These are phyloP conservation scores for Cactoblastis cactorum DNA, from an alignment of 2,888 invertebrate species.

Conservation along the genomic window DNA sequence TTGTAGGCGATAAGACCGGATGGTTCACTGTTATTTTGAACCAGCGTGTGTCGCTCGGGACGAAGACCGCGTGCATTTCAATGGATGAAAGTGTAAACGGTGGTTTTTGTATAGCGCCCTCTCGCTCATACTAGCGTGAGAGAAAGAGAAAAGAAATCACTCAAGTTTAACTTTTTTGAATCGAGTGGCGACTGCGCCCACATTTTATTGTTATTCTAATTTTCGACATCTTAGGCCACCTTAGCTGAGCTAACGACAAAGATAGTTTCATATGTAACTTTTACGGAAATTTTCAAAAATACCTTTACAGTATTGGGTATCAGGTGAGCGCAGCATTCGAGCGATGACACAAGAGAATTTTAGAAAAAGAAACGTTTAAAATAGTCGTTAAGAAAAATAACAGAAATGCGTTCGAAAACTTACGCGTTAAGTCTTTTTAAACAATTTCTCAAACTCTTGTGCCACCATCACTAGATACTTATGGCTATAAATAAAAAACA, in stretches of 20 bases:
- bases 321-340: background rate
- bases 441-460: background rate
- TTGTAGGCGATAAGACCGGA: slow-evolving; percentile 52
- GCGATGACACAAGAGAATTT: background rate
- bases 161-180: slow-evolving; percentile 55
- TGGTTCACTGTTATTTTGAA: slow-evolving; percentile 59
- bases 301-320: background rate
- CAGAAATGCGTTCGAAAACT: too few relatives aligned
- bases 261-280: slow-evolving; percentile 18
- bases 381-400: too few relatives aligned
- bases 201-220: slow-evolving; percentile 65
- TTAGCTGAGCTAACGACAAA: slow-evolving; percentile 20
- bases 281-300: slow-evolving; percentile 3
- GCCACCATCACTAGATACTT: background rate
- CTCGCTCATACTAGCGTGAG: slow-evolving; percentile 48
- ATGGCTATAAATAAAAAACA: slow-evolving; percentile 40
- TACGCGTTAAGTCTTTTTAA: too few relatives aligned
- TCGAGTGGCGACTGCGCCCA: slow-evolving; percentile 65
- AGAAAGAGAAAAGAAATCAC: slow-evolving; percentile 45
- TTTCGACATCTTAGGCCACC: slow-evolving; percentile 35
- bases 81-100: slow-evolving; percentile 76
- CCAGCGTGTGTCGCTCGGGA: slow-evolving; percentile 61
- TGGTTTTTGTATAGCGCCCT: slow-evolving; percentile 75
- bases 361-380: background rate
- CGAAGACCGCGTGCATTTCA: slow-evolving; percentile 75